Evolutionary conservation across 2,113 vertebrate species (phyloP), one percentile per base, ranked within the genome.

Genomic region (Rynchops niger): DNA sequence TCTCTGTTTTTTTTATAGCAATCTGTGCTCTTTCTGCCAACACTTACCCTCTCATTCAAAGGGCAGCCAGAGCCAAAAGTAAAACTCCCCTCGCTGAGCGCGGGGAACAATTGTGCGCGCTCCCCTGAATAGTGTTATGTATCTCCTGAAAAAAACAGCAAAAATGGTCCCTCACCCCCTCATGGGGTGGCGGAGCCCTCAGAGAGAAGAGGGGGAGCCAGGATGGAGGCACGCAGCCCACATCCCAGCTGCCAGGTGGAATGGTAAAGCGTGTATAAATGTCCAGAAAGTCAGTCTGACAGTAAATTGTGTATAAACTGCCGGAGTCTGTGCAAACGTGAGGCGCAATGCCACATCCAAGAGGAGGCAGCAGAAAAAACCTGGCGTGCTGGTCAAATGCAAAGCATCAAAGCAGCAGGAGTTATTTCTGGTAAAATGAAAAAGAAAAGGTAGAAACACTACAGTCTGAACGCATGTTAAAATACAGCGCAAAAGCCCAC

Each of bases 401-500:
- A 38, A 26, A 43, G 67, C 50, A 14, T n/a, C 50, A 55, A 5
- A 45, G n/a, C 58, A 56, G 34, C 26, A 8, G 15, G 27, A 9
- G 19, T 21, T 78, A 20, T 47, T 84, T 45, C 8, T 63, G 34
- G 15, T 34, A 22, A 74, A 83, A 66, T 0, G 4, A 16, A 52
- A 34, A 62, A 50, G 14, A 73, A 73, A 71, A 7, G 6, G 17
- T 3, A 45, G 55, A 29, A 93, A 42, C 0, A 0, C 47, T 15
- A 25, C 55, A 4, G 36, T 19, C 49, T 18, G 52, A 55, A 12
- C 0, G 0, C 2, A 27, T 11, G 12, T 47, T 66, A 12, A 34
- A 52, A 20, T 0, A 23, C 25, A 11, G 16, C 5, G 61, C 27
- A 25, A 8, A 32, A 71, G 36, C 45, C 19, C 10, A 3, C 61